Conservation (phyloP, 1,140 invertebrate genomes). For the Stenopsyche tienmushanensis region DNA sequence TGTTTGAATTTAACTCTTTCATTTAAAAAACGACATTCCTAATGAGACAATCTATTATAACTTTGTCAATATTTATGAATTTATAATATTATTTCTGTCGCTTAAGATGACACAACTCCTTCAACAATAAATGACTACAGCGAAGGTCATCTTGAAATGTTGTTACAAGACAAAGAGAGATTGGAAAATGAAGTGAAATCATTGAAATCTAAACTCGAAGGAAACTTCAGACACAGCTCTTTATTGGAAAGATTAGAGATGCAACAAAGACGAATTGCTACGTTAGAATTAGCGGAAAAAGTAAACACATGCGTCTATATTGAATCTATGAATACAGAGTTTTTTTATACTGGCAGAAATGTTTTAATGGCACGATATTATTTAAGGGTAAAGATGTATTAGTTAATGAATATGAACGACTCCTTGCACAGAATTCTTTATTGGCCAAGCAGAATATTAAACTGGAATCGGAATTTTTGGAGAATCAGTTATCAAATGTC, state of each 20-base stretch:
- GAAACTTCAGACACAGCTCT: conserved; percentile 44
- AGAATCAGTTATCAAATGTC: conserved; percentile 48
- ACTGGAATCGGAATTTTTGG: conserved; percentile 51
- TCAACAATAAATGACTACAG: conserved; percentile 25
- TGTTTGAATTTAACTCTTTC: too few relatives aligned
- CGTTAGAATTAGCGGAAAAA: conserved; percentile 52
- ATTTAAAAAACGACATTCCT: too few relatives aligned
- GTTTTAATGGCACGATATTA: background rate
- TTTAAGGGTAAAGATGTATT: conserved; percentile 51
- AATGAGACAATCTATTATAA: too few relatives aligned
- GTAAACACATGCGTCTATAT: conserved; percentile 35
- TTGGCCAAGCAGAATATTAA: conserved; percentile 52
- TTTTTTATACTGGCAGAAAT: background rate
- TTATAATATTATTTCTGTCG: background rate
- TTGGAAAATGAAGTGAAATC: conserved; percentile 32
- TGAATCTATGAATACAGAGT: background rate
- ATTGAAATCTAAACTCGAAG: conserved; percentile 33
- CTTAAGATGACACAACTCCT: conserved; percentile 27
- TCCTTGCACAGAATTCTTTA: conserved; percentile 50
- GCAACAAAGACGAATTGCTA: conserved; percentile 51
- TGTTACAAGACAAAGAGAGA: conserved; percentile 36
- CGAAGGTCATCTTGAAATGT: conserved; percentile 34
- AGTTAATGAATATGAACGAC: conserved; percentile 51
- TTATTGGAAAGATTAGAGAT: conserved; percentile 49
- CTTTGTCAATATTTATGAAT: background rate